Base-by-base conservation (phyloP, 2,888 invertebrate genomes). In the Vesta saturnalis region DNA sequence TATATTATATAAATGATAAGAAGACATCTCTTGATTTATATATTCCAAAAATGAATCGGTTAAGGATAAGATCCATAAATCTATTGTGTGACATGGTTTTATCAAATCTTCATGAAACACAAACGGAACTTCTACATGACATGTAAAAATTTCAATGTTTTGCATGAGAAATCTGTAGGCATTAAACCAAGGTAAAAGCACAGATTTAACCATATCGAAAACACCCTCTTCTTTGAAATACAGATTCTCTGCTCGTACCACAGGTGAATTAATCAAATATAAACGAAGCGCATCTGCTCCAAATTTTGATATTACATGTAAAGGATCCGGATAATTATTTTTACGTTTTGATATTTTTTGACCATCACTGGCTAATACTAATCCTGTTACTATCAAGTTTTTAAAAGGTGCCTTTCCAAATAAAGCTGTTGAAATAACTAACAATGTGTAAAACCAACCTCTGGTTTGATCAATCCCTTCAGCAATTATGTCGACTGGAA, bases 321-420 rank as follows among this genome's bases (percentile, higher is more conserved):
- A 86, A 0, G 99, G 99, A 86, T 99, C 98, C 0, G 99, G 99
- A 84, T 97, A 99, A 83, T 99, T 99, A 84, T 98, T 96, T 85
- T 98, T 98, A 21, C 99, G 89, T 83, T 99, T 99, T 0, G 98
- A 98, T 99, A 99, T 99, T 85, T 99, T 99, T 82, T 97, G 96
- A 0, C 99, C 99, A 86, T 99, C 99, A 30, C 93, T 84, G 12
- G 98, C 99, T 67, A 99, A 86, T 0, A 99, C 93, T 64, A 99
- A 87, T 1, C 99, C 99, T 83, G 96, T 99, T 14, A 93, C 96
- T 74, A 99, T 96, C 46, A 99, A 88, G 84, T 99, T 99, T 83
- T 98, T 98, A 83, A 97, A 99, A 0, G 99, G 99, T 0, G 99
- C 92, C 81, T 95, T 96, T 58, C 95, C 94, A 82, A 97, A 99